These are phyloP conservation scores for Cossypha polioptera DNA, from an alignment of 2,797 vertebrate genomes.

Conservation along the genomic window DNA sequence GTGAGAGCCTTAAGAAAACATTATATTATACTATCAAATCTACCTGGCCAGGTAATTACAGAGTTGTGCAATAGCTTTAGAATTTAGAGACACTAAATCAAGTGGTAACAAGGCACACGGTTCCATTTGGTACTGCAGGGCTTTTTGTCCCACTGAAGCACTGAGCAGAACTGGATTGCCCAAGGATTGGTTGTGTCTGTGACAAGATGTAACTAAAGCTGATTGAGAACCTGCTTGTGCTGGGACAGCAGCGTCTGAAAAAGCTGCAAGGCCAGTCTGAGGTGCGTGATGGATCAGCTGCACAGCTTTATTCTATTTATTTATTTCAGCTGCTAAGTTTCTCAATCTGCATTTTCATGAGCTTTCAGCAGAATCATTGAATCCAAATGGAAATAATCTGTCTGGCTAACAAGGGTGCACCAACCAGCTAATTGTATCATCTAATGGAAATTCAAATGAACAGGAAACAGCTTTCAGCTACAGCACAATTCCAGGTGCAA, in stretches of 20 bases:
- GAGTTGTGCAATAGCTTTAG: background rate
- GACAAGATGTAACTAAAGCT: background rate
- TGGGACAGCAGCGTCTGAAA: background rate
- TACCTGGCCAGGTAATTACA: slow-evolving; percentile 16
- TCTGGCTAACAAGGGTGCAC: background rate
- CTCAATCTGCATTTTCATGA: slow-evolving; percentile 33
- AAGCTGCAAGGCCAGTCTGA: background rate
- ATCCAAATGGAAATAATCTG: slow-evolving; percentile 37
- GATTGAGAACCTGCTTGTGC: background rate
- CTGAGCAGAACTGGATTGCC: background rate
- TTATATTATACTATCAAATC: background rate
- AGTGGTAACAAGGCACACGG: background rate
- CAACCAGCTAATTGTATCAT: background rate
- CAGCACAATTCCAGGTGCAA: background rate
- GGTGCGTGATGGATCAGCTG: background rate
- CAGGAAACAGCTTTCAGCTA: background rate
- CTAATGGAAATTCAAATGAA: slow-evolving; percentile 14
- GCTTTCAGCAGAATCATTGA: background rate
- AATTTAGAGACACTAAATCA: background rate
- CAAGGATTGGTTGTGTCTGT: background rate
- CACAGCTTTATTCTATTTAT: background rate
- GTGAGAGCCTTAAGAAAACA: slow-evolving; percentile 9
- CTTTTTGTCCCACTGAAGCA: background rate
- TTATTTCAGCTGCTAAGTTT: slow-evolving; percentile 7
- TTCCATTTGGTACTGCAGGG: background rate